Base-by-base conservation (phyloP, 2,888 invertebrate genomes). In the Terebella lapidaria region DNA sequence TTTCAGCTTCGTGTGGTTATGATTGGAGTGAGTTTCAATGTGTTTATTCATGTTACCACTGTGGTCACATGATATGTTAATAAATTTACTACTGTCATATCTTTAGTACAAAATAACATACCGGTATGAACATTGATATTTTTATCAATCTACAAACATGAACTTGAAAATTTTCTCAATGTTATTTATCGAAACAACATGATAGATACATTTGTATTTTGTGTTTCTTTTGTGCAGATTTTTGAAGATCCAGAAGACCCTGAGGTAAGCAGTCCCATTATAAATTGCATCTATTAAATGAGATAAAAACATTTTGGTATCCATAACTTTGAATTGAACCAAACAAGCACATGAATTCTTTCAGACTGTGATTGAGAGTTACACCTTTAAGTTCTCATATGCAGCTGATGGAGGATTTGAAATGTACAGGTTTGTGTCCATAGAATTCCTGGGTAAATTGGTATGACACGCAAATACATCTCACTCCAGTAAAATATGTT, bases 331-430 rank as follows among this genome's bases (percentile, higher is more conserved):
- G n/a, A n/a, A n/a, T n/a, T n/a, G n/a, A n/a, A n/a, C n/a, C n/a
- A n/a, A n/a, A n/a, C n/a, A n/a, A n/a, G n/a, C n/a, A n/a, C n/a
- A n/a, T n/a, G n/a, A n/a, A n/a, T n/a, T n/a, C n/a, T n/a, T n/a
- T n/a, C 70, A 80, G 75, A 75, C 73, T 47, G 73, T 78, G n/a
- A 74, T 81, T 57, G 81, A 81, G 61, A 76, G 79, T 1, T 82
- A 81, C 68, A 76, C 79, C n/a, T 81, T 81, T 72, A 78, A 77
- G 59, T 80, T 81, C 67, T 66, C 74, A 10, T 81, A 81, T 64
- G 67, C 65, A 52, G 66, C 72, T 27, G 69, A 71, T 53, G 73
- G 74, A 56, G 72, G 73, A 24, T 69, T 79, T 47, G 77, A 76
- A 52, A 73, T 80, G 24, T 77, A 75, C 69, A 73, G 76, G 75